Evolutionary conservation across 2,797 vertebrate genomes (phyloP).

Genomic region (Sitta carolinensis): DNA sequence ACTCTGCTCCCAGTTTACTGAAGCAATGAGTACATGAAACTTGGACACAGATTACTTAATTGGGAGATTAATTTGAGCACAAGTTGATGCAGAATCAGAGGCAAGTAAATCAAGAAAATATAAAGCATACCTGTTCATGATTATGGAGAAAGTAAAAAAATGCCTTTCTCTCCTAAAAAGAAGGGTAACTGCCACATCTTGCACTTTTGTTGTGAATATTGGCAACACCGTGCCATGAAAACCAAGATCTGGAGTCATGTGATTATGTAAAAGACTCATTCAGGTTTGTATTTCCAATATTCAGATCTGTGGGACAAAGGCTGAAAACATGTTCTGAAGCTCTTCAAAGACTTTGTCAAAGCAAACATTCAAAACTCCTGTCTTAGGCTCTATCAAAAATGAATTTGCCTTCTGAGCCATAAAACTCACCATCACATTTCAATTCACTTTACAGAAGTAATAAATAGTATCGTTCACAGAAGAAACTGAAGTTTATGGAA

Average conservation of each 20-base stretch:
- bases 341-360: conserved; percentile 6
- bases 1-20: background rate
- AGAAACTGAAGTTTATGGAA: background rate
- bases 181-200: background rate
- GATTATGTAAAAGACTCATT: background rate
- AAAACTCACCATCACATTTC: background rate
- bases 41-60: background rate
- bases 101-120: background rate
- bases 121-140: background rate
- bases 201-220: background rate
- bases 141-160: background rate
- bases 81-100: background rate
- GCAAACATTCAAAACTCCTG: background rate
- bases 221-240: background rate
- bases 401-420: background rate
- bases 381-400: background rate
- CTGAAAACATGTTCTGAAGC: background rate
- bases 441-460: background rate
- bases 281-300: background rate
- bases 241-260: background rate
- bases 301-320: background rate
- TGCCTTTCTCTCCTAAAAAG: background rate
- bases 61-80: background rate
- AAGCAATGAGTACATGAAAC: background rate
- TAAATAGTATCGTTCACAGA: background rate